Conservation (phyloP, 2,797 vertebrate species). For the Acridotheres tristis region DNA sequence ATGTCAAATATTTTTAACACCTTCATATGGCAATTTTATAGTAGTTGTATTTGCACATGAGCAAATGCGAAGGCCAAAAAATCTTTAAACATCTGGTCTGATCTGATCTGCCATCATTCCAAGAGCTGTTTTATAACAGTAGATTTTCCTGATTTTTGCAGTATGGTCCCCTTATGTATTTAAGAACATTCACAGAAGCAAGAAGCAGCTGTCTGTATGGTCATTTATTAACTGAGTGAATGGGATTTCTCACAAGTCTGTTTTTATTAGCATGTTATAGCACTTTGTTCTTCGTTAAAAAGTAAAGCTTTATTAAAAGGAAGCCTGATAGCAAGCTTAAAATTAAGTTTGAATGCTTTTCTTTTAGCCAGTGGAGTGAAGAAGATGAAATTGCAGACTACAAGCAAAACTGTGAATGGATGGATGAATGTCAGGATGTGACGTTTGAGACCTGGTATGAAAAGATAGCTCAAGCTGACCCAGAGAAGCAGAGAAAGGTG, state of each 20-base stretch:
- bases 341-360: not conserved
- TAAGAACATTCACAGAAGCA: not conserved
- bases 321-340: not conserved
- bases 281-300: not conserved
- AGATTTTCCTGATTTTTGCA: not conserved
- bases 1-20: not conserved
- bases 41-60: not conserved
- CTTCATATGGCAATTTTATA: not conserved
- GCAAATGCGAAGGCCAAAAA: not conserved
- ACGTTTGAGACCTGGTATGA: slow-evolving; percentile 98
- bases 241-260: not conserved
- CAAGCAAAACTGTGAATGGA: slow-evolving; percentile 96
- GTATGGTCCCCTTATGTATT: not conserved
- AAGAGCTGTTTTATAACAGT: not conserved
- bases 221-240: not conserved
- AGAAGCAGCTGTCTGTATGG: not conserved
- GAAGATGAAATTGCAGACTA: slow-evolving; percentile 96
- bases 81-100: not conserved
- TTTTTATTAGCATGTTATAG: not conserved
- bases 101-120: not conserved
- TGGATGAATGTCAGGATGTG: slow-evolving; percentile 96
- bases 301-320: not conserved
- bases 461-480: slow-evolving; percentile 90
- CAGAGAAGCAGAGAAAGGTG: slow-evolving; percentile 95
- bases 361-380: slow-evolving; percentile 91